phyloP scores from a whole-genome alignment of 1,140 invertebrate species.

The Hylyphantes graminicola region DNA sequence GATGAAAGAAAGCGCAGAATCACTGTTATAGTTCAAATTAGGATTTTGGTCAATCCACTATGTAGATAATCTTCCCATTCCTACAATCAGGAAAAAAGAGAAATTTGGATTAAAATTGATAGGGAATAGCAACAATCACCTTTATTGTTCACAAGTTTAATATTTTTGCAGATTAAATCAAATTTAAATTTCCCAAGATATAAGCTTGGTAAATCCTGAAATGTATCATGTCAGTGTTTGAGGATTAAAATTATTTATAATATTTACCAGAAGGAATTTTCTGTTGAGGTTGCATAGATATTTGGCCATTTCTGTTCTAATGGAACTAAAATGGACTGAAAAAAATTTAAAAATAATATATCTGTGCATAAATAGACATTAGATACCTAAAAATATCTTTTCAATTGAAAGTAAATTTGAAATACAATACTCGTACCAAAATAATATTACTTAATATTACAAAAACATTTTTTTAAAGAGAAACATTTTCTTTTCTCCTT shows the following conservation, averaged over 20 bases:
- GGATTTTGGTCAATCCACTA: too few relatives aligned
- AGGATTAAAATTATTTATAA: not conserved
- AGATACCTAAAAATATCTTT: not conserved
- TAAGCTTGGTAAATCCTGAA: not conserved
- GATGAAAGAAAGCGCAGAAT: too few relatives aligned
- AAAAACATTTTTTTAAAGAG: too few relatives aligned
- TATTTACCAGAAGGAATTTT: conserved; percentile 29
- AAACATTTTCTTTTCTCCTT: too few relatives aligned
- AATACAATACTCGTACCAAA: too few relatives aligned
- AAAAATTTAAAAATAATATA: not conserved
- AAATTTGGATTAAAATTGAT: conserved; percentile 3
- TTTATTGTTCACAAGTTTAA: not conserved
- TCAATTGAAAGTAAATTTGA: not conserved
- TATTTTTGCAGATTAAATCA: not conserved
- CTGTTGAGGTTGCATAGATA: conserved; percentile 38
- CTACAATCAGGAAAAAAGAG: not conserved
- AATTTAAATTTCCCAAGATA: not conserved
- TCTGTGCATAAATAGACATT: not conserved
- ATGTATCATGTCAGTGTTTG: not conserved
- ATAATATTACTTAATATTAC: too few relatives aligned
- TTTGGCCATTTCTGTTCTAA: conserved; percentile 45
- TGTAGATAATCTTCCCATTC: too few relatives aligned
- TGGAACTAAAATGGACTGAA: conserved; percentile 15
- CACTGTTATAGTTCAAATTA: too few relatives aligned
- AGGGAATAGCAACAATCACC: not conserved